A percentile compares a stretch with the other conserved stretches of the same genome.
These are phyloP conservation scores for Clarias magur DNA, from an alignment of 2,113 vertebrate species.

Conservation along the genomic window DNA sequence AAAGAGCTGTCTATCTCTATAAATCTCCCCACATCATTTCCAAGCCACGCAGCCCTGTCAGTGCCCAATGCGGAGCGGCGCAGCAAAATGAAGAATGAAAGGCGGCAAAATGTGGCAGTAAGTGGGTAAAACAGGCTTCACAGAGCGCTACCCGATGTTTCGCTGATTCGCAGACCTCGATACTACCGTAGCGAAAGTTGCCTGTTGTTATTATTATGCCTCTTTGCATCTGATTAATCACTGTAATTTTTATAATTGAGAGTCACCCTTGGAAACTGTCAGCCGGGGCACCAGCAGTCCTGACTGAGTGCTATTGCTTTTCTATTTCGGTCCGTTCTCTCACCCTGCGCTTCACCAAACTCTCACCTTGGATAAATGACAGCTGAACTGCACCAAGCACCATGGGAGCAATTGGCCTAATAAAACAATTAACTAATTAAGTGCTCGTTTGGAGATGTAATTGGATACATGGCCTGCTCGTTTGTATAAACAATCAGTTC, in stretches of 20 bases:
- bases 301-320: conserved; percentile 55
- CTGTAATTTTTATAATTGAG: conserved; percentile 71
- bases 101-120: conserved; percentile 5
- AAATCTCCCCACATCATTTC: conserved; percentile 56
- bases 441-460: conserved; percentile 70
- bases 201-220: conserved; percentile 63
- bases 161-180: conserved; percentile 36
- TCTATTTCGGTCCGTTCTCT: conserved; percentile 34
- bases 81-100: conserved; percentile 12
- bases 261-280: conserved; percentile 59
- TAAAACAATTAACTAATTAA: conserved; percentile 79
- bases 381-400: conserved; percentile 63
- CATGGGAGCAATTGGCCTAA: conserved; percentile 68
- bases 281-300: conserved; percentile 11
- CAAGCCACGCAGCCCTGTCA: conserved; percentile 29
- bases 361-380: conserved; percentile 62
- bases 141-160: not conserved
- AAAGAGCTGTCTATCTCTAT: conserved; percentile 54
- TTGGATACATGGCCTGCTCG: conserved; percentile 71
- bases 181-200: conserved; percentile 50
- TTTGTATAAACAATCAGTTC: conserved; percentile 69
- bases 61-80: not conserved
- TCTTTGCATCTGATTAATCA: conserved; percentile 74
- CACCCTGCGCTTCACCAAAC: conserved; percentile 13
- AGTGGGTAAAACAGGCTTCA: conserved; percentile 15